These are phyloP conservation scores for Tyrophagus putrescentiae DNA, from an alignment of 1,140 invertebrate species.

Conservation along the genomic window DNA sequence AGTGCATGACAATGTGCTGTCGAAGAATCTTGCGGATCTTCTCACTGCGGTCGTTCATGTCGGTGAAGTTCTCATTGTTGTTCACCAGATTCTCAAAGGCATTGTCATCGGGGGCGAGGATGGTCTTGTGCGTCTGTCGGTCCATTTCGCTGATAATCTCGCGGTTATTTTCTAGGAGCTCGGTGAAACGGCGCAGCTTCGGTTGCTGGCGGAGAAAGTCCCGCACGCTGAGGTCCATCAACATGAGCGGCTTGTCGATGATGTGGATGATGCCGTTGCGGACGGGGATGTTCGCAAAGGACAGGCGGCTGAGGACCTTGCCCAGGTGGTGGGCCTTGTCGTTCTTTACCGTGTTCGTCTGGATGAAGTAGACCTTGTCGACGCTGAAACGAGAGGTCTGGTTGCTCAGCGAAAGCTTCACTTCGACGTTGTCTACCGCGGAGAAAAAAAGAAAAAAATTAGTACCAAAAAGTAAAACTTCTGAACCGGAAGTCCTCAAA, in stretches of 20 bases:
- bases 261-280: conserved; percentile 80
- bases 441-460: conserved; percentile 18
- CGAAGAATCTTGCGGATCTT: conserved; percentile 46
- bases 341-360: conserved; percentile 65
- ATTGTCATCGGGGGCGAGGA: conserved; percentile 75
- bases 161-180: conserved; percentile 30
- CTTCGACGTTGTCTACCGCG: conserved; percentile 39
- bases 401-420: conserved; percentile 14
- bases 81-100: conserved; percentile 35
- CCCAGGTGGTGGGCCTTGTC: conserved; percentile 56
- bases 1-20: conserved; percentile 56
- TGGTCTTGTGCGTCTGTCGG: conserved; percentile 41
- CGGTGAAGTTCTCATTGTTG: conserved; percentile 7
- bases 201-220: conserved; percentile 44
- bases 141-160: conserved; percentile 42
- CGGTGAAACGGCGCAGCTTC: conserved; percentile 29
- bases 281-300: conserved; percentile 78
- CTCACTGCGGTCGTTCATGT: background rate
- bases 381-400: background rate
- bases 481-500: background rate
- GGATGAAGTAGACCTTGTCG: conserved; percentile 44
- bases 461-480: background rate
- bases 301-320: conserved; percentile 66
- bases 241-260: conserved; percentile 72
- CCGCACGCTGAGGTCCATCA: conserved; percentile 64